These are phyloP conservation scores for Uloborus diversus DNA, from an alignment of 1,140 invertebrate genomes.

Conservation along the genomic window DNA sequence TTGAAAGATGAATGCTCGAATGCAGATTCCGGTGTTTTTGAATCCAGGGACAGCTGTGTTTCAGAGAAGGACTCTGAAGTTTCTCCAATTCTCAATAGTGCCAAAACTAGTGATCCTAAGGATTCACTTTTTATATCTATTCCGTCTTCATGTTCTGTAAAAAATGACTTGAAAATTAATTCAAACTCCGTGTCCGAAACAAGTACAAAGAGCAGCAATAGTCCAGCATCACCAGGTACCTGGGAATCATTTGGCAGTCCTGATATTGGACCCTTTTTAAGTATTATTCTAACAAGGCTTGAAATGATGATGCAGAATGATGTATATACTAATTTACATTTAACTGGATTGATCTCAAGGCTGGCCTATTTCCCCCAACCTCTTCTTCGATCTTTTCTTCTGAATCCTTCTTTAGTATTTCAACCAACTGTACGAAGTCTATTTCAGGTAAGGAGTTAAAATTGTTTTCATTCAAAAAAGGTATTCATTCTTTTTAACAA, in stretches of 20 bases:
- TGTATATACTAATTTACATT: slow-evolving; percentile 85
- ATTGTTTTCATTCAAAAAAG: neutral
- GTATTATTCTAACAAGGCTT: slow-evolving; percentile 81
- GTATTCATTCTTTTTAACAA: neutral
- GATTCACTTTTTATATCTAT: slow-evolving; percentile 37
- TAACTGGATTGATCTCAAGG: slow-evolving; percentile 86
- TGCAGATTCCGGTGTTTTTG: slow-evolving; percentile 47
- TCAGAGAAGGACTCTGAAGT: slow-evolving; percentile 43
- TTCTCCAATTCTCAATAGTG: slow-evolving; percentile 15
- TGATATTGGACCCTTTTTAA: slow-evolving; percentile 80
- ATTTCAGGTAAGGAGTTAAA: slow-evolving; percentile 40
- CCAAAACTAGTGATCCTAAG: slow-evolving; percentile 43
- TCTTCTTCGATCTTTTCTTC: slow-evolving; percentile 83
- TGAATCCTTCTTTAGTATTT: slow-evolving; percentile 86
- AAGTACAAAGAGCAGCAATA: slow-evolving; percentile 42
- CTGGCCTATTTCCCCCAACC: slow-evolving; percentile 89
- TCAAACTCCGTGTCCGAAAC: slow-evolving; percentile 15
- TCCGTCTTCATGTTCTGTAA: slow-evolving; percentile 13
- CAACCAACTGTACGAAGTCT: slow-evolving; percentile 90
- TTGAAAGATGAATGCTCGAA: slow-evolving; percentile 50
- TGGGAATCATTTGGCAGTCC: slow-evolving; percentile 60
- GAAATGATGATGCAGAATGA: slow-evolving; percentile 86
- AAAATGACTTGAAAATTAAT: slow-evolving; percentile 24
- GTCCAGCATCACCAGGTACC: slow-evolving; percentile 62
- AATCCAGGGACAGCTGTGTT: slow-evolving; percentile 41